Base-by-base conservation (phyloP, 2,888 invertebrate genomes). In the Acronicta alni region DNA sequence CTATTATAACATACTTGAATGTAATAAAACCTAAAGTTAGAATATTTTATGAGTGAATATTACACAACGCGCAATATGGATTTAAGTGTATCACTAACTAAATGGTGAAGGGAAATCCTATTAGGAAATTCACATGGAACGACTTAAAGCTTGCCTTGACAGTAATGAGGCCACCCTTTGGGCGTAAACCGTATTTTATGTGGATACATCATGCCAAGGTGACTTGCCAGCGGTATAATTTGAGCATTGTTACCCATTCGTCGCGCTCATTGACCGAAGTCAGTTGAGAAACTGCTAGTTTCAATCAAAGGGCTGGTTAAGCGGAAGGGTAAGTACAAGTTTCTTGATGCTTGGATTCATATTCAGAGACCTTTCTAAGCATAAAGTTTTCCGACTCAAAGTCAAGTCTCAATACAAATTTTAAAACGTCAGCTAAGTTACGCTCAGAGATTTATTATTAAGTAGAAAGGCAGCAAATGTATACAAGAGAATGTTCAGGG, bases 21-120 rank as follows among this genome's bases (percentile, higher is more conserved):
- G 38, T 56, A 62, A 71, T 71, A 55, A 61, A 67, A 64, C 16
- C 23, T 30, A 37, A 23, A 45, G 15, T 53, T 44, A 47, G 37
- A 48, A 38, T n/a, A 53, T 68, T 68, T 53, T 49, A 63, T 32
- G 45, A 42, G 37, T 38, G 7, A 35, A 43, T 53, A 54, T 67
- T 58, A 62, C 56, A 58, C 56, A 57, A 60, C 6, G 7, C 23
- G 7, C 23, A 7, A 7, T 59, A 49, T 32, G n/a, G 43, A 52
- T 52, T 61, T 17, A 48, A 52, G 18, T 52, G 61, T 56, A 53
- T 35, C 15, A 54, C 10, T 53, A 32, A 38, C 15, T 37, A 32
- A 46, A 42, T 51, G 37, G 60, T 61, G 72, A 66, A 75, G 63
- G 66, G 62, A 63, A 68, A 57, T 62, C 37, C 48, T 65, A 52